A percentile compares a stretch with the other conserved stretches of the same genome.
Conservation (phyloP, 92 coral and sea anemone species). For the Hydrozoanthus gracilis region DNA sequence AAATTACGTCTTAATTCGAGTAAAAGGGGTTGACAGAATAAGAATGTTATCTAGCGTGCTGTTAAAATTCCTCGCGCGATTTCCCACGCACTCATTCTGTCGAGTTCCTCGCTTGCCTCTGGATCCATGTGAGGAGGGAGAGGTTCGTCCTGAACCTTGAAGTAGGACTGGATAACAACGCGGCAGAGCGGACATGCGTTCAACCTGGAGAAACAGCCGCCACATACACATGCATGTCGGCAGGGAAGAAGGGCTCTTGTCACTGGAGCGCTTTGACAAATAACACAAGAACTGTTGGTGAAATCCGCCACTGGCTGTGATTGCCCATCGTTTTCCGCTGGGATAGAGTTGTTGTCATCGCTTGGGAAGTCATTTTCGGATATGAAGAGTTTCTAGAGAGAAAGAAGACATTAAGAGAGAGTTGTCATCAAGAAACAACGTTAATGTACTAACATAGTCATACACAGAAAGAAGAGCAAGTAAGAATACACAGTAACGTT, state of each 20-base stretch:
- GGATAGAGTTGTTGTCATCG: neutral
- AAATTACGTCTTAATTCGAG: neutral
- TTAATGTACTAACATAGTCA: neutral
- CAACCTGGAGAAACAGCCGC: constrained; percentile 74
- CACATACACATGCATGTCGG: constrained; percentile 95
- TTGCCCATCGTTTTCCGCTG: neutral
- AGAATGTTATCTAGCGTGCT: constrained; percentile 55
- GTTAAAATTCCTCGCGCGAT: constrained; percentile 73
- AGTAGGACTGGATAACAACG: constrained; percentile 78
- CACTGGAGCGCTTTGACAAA: constrained; percentile 85
- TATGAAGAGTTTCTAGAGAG: constrained; percentile 30
- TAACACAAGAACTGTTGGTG: constrained; percentile 68
- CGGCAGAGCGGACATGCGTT: constrained; percentile 95
- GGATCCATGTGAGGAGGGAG: constrained; percentile 57
- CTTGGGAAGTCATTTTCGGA: constrained; percentile 26
- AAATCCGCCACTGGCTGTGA: constrained; percentile 27
- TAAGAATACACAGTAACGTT: too few species aligned
- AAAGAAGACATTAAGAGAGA: neutral
- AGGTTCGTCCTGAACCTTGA: constrained; percentile 83
- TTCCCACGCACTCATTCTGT: constrained; percentile 75
- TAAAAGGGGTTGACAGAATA: too few species aligned
- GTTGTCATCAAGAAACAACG: neutral
- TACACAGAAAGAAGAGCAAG: neutral
- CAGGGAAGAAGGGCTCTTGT: constrained; percentile 92
- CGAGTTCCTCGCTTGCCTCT: constrained; percentile 76